These are phyloP conservation scores for Peromyscus aztecus DNA, from an alignment of 2,797 vertebrate genomes.

Conservation along the genomic window DNA sequence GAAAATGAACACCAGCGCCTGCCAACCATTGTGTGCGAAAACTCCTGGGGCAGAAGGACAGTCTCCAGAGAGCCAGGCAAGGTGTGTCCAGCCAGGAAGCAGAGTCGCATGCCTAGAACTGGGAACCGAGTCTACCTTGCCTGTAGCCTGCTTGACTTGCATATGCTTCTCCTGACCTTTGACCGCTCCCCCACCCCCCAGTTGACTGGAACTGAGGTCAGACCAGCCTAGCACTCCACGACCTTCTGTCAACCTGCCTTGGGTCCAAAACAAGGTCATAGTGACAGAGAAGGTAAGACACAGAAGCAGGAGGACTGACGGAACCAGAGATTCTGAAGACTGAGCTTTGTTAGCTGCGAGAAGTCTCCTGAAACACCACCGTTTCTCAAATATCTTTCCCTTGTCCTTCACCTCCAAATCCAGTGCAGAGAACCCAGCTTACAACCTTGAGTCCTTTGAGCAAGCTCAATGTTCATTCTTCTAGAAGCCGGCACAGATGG, in stretches of 20 bases:
- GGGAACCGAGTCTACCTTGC: background rate
- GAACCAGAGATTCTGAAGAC: background rate
- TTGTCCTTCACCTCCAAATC: background rate
- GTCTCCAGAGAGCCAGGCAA: slow-evolving; percentile 63
- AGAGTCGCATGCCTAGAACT: background rate
- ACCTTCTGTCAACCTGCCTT: background rate
- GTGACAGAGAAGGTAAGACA: background rate
- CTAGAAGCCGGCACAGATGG: background rate
- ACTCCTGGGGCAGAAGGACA: slow-evolving; percentile 80
- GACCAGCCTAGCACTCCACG: background rate
- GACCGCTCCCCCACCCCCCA: background rate
- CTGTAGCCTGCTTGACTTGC: background rate
- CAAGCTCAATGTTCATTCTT: background rate
- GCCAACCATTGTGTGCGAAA: slow-evolving; percentile 85
- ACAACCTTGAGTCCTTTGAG: background rate
- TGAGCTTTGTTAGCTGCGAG: fast-evolving
- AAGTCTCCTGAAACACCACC: background rate
- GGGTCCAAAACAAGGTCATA: background rate
- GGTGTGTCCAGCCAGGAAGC: slow-evolving; percentile 73
- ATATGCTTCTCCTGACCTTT: background rate
- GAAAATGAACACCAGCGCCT: slow-evolving; percentile 81
- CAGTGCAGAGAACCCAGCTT: background rate
- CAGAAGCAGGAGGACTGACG: background rate
- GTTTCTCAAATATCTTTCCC: background rate
- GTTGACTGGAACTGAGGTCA: background rate